Evolutionary conservation across 1,140 invertebrate species (phyloP).

Genomic region (Temnothorax nylanderi): DNA sequence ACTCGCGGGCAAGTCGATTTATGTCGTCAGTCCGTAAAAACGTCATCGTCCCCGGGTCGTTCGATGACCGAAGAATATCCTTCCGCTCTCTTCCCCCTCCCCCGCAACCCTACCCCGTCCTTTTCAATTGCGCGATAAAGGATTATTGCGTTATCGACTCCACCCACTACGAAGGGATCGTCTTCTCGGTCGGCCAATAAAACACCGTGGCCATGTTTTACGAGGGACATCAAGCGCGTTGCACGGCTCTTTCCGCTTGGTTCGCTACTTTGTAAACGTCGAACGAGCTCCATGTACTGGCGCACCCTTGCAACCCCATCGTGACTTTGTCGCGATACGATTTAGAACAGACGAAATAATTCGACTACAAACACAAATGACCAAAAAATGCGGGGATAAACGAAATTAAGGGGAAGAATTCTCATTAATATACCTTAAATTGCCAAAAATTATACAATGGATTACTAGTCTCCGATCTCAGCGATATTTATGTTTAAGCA

Average conservation of each 20-base stretch:
- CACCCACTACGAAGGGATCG: constrained; percentile 7
- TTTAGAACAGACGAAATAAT: constrained; percentile 28
- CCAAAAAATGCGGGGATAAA: not conserved
- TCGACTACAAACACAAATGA: not conserved
- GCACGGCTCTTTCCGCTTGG: constrained; percentile 51
- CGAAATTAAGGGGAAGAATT: not conserved
- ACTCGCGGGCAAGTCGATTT: constrained; percentile 50
- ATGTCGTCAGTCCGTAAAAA: constrained; percentile 60
- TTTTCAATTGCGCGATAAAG: constrained; percentile 67
- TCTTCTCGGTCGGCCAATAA: constrained; percentile 58
- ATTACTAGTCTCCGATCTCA: too few relatives aligned
- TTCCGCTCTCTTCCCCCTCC: not conserved
- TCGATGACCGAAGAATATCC: constrained; percentile 45
- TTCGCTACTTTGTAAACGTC: constrained; percentile 55
- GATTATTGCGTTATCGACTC: constrained; percentile 66
- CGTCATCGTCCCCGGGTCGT: constrained; percentile 19
- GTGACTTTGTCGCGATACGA: not conserved
- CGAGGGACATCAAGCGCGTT: constrained; percentile 51
- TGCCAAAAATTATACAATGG: not conserved
- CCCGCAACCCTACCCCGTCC: not conserved
- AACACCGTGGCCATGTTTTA: constrained; percentile 57
- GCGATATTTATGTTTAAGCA: not conserved
- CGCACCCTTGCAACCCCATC: not conserved
- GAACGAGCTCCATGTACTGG: constrained; percentile 12
- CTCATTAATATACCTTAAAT: not conserved